These are phyloP conservation scores for Eupristina koningsbergeri DNA, from an alignment of 1,140 invertebrate genomes.

Conservation along the genomic window DNA sequence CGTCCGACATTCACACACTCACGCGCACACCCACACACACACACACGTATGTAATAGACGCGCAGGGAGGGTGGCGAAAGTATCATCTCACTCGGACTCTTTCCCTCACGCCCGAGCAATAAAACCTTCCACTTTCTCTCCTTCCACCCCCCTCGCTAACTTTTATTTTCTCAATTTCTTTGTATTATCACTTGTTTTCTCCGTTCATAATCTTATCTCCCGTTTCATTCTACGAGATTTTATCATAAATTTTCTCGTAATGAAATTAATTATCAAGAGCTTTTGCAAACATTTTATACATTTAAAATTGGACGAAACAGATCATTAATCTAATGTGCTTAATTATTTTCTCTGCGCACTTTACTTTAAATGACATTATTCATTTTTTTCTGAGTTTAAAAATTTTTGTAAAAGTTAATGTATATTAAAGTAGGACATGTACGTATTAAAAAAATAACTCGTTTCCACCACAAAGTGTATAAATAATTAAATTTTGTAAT, in stretches of 20 bases:
- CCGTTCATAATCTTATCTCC: background rate
- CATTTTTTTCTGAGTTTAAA: no score
- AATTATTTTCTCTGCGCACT: no score
- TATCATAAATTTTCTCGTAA: background rate
- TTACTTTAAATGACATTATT: no score
- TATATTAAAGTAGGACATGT: no score
- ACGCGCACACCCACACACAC: background rate
- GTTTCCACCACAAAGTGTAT: no score
- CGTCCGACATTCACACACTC: background rate
- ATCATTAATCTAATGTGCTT: no score
- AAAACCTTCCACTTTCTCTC: constrained; percentile 37
- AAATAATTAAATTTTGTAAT: no score
- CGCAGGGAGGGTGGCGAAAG: constrained; percentile 46
- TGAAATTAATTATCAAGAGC: background rate
- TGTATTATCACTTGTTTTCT: constrained; percentile 24
- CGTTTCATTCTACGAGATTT: background rate
- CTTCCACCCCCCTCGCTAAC: constrained; percentile 7
- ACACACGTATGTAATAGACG: background rate
- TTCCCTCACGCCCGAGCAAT: constrained; percentile 42
- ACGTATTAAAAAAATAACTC: no score
- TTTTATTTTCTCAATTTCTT: constrained; percentile 50
- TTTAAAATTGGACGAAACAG: no score
- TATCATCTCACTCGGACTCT: constrained; percentile 46
- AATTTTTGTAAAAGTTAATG: no score
- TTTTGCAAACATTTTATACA: no score